Evolutionary conservation across 1,140 invertebrate genomes (phyloP), one percentile per base, ranked within the genome.

Genomic region (Drosophila sechellia): DNA sequence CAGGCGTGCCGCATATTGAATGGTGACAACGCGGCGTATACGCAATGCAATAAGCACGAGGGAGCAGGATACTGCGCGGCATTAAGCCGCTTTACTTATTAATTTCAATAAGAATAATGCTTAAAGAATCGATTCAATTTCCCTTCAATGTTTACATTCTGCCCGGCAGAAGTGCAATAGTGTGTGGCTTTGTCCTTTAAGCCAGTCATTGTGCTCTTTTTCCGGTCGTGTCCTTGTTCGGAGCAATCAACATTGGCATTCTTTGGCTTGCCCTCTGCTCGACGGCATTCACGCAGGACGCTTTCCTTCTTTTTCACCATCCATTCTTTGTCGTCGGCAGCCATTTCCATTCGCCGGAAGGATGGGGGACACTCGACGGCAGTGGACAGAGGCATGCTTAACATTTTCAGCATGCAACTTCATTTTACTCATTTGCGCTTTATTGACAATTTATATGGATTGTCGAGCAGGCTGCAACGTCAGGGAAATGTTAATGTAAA

Each of bases 371-470:
- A 22, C 34, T 1, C 34, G 25, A 27, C 20, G 17, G 31, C 25
- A 22, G 27, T 13, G 27, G 39, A 35, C 45, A 56, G 40, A 20
- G 25, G 43, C 22, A 72, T 63, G 46, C 49, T 69, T 79, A 72
- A 80, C 65, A 79, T 75, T 79, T 78, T 66, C 39, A 66, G 17
- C 55, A 73, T 39, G 55, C 58, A 75, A 48, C 53, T 55, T 71
- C 35, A 77, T 69, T 85, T 64, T 27, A 77, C 15, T 65, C 58
- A 70, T 78, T 83, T 59, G 55, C 59, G 46, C 53, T 49, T 76
- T 66, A 79, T 84, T 70, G 70, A 75, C 75, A 70, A 83, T 83
- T 83, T 79, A 63, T 66, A 65, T 71, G 70, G 56, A 69, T 49
- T 63, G 39, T 46, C 22, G 27, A 27, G 70, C 34, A 45, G 37